phyloP scores from a whole-genome alignment of 2,797 vertebrate genomes.

The Varecia variegata region DNA sequence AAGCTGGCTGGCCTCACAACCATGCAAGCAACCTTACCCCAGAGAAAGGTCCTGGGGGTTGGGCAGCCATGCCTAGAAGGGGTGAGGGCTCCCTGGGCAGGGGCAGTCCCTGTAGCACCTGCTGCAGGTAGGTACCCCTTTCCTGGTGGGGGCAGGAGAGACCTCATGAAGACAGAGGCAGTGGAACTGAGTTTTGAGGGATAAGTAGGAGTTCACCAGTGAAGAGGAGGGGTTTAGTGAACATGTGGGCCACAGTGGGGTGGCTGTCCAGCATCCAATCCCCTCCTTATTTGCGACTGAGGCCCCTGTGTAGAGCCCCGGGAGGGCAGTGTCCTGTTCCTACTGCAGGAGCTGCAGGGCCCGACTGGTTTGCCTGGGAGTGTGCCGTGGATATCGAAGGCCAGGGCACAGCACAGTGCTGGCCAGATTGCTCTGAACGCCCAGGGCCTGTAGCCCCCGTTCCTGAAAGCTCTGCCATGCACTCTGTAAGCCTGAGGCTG shows the following conservation, averaged over 20 bases:
- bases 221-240: background rate
- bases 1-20: background rate
- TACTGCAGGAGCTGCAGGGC: background rate
- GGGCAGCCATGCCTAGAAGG: background rate
- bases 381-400: background rate
- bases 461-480: background rate
- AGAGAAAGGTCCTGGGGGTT: background rate
- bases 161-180: background rate
- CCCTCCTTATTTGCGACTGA: background rate
- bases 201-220: background rate
- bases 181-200: background rate
- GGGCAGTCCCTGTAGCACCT: background rate
- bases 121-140: too few relatives aligned
- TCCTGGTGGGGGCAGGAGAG: background rate
- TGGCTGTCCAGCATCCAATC: background rate
- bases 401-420: background rate
- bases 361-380: background rate
- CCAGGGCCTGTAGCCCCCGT: background rate
- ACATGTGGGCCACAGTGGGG: background rate
- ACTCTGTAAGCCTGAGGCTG: background rate
- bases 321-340: background rate
- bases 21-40: rapidly evolving
- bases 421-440: background rate
- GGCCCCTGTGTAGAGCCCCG: background rate
- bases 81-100: background rate